phyloP scores from a whole-genome alignment of 2,888 invertebrate species.

The Apodemia duryi region DNA sequence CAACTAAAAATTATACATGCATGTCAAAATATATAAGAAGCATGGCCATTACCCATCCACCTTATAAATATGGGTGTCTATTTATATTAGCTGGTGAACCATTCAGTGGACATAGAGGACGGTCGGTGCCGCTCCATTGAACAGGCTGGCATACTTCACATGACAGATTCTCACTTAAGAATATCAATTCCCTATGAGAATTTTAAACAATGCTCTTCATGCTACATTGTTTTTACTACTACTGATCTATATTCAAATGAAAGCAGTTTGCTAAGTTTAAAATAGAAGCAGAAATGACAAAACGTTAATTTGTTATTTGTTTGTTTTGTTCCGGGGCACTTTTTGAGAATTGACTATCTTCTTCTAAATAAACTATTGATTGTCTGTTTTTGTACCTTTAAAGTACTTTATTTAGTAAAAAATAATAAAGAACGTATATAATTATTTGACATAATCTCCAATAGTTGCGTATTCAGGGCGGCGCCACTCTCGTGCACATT shows the following conservation, averaged over 20 bases:
- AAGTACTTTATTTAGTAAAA: too few relatives aligned
- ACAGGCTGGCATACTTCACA: conserved; percentile 57
- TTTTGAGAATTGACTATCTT: too few relatives aligned
- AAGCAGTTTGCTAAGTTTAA: background rate
- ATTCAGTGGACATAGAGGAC: conserved; percentile 65
- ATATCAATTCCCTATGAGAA: conserved; percentile 33
- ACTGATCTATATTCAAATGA: conserved; percentile 11
- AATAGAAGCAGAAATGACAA: background rate
- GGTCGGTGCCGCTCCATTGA: conserved; percentile 58
- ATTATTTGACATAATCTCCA: too few relatives aligned
- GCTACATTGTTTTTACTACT: conserved; percentile 4
- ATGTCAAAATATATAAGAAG: conserved; percentile 6
- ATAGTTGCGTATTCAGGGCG: too few relatives aligned
- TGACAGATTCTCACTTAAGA: conserved; percentile 41
- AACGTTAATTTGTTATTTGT: too few relatives aligned
- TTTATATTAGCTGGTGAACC: conserved; percentile 49
- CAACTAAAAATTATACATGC: conserved; percentile 7
- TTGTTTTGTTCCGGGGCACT: too few relatives aligned
- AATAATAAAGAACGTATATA: too few relatives aligned
- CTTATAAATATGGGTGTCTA: conserved; percentile 30
- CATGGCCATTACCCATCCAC: background rate
- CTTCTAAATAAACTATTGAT: too few relatives aligned
- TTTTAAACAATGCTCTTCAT: conserved; percentile 13
- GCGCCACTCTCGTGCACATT: too few relatives aligned
- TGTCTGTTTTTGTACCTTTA: too few relatives aligned